Base-by-base conservation (phyloP, 2,888 invertebrate species). In the Nudaria mundana region DNA sequence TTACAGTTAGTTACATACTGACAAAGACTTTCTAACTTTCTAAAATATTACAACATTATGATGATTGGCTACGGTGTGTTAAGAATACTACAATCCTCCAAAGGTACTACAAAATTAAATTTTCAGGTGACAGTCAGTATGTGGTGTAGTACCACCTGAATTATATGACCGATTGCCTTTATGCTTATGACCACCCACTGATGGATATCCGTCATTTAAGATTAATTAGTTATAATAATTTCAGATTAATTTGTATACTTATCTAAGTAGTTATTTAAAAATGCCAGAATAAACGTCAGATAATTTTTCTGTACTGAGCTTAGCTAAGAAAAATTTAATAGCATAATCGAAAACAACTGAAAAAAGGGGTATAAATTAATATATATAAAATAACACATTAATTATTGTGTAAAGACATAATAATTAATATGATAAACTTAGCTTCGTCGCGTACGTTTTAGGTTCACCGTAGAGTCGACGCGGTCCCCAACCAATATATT, bases 401-500 rank as follows among this genome's bases (percentile, higher is more conserved):
- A 20, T 20, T 20, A 20, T 8, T 20, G 20, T 20, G n/a, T n/a
- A n/a, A n/a, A n/a, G n/a, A n/a, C n/a, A n/a, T n/a, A n/a, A n/a
- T n/a, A 13, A 8, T n/a, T 20, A 34, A 6, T 25, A 7, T 24
- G 10, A 15, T 31, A 15, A 23, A 33, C 8, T 13, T 4, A 23
- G 7, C 8, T 16, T n/a, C n/a, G n/a, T n/a, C n/a, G n/a, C n/a
- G 30, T 30, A 15, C 8, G 32, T 37, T 24, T 18, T 40, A 31
- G n/a, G n/a, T n/a, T n/a, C n/a, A n/a, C n/a, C n/a, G n/a, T n/a
- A 60, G 40, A 57, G 61, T 63, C 66, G 68, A 54, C 73, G 45
- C 45, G 67, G 68, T 81, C 84, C 81, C 85, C 69, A 67, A 71
- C 76, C 83, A 87, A 84, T 86, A 81, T 85, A 73, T 78, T 73